A percentile compares a stretch with the other conserved stretches of the same genome.
Conservation (phyloP, 2,113 vertebrate genomes). For the Oxyura jamaicensis region DNA sequence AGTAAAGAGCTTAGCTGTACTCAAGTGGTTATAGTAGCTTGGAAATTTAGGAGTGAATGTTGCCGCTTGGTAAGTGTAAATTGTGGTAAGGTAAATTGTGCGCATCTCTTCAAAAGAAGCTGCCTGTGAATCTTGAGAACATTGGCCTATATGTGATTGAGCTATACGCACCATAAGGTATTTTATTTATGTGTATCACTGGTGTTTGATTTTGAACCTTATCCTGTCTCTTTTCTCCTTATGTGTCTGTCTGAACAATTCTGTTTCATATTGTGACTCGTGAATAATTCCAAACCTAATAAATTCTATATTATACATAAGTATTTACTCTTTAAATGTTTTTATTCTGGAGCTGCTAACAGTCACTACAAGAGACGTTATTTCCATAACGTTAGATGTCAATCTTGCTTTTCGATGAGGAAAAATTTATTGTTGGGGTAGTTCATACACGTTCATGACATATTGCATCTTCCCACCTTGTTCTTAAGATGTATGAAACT, state of each 20-base stretch:
- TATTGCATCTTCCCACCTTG: not conserved
- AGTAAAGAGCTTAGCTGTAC: not conserved
- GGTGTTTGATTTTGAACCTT: not conserved
- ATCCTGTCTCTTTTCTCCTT: not conserved
- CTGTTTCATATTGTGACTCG: not conserved
- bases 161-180: not conserved
- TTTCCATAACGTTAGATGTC: not conserved
- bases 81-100: not conserved
- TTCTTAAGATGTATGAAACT: not conserved
- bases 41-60: not conserved
- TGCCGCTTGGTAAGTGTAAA: not conserved
- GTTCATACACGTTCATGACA: accelerated
- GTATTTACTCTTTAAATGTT: not conserved
- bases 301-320: not conserved
- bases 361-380: not conserved
- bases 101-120: not conserved
- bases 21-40: not conserved
- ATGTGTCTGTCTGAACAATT: not conserved
- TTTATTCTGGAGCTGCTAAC: not conserved
- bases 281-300: not conserved
- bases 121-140: not conserved
- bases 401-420: not conserved
- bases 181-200: not conserved
- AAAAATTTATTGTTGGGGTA: not conserved
- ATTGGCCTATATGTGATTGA: not conserved